A percentile compares a stretch with the other conserved stretches of the same genome.
Evolutionary conservation across 2,888 invertebrate species (phyloP).

Genomic region (Drosophila nr. perissopoda): DNA sequence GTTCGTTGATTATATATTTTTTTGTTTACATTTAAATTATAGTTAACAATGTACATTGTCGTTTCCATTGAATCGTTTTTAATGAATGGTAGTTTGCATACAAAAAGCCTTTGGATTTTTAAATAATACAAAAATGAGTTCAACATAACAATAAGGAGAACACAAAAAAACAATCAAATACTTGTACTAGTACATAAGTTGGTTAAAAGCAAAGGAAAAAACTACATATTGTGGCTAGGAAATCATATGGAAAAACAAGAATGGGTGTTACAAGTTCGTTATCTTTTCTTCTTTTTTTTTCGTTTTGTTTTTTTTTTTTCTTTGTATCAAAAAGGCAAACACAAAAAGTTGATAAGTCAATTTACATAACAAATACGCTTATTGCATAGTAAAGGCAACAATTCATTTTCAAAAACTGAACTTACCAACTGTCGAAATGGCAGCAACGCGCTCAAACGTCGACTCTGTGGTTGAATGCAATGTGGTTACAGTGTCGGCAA

Average conservation of each 20-base stretch:
- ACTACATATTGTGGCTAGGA: constrained; percentile 64
- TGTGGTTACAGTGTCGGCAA: constrained; percentile 79
- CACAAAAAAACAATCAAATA: constrained; percentile 33
- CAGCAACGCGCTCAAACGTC: constrained; percentile 79
- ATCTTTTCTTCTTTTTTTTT: constrained; percentile 18
- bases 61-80: constrained; percentile 60
- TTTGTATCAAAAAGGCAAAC: constrained; percentile 64
- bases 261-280: constrained; percentile 48
- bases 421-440: constrained; percentile 82
- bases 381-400: constrained; percentile 58
- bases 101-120: constrained; percentile 80
- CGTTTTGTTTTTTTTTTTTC: too few relatives aligned
- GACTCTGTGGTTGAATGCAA: constrained; percentile 81
- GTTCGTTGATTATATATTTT: constrained; percentile 39
- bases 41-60: constrained; percentile 37
- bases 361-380: constrained; percentile 73
- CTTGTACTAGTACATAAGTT: constrained; percentile 30
- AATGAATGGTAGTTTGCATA: constrained; percentile 79
- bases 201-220: constrained; percentile 37
- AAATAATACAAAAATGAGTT: constrained; percentile 36
- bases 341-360: constrained; percentile 65
- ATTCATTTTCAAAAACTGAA: constrained; percentile 39
- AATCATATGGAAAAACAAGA: constrained; percentile 52
- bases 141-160: constrained; percentile 36
- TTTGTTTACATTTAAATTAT: constrained; percentile 30